Evolutionary conservation across 1,140 invertebrate species (phyloP).

Genomic region (Heliothis virescens): DNA sequence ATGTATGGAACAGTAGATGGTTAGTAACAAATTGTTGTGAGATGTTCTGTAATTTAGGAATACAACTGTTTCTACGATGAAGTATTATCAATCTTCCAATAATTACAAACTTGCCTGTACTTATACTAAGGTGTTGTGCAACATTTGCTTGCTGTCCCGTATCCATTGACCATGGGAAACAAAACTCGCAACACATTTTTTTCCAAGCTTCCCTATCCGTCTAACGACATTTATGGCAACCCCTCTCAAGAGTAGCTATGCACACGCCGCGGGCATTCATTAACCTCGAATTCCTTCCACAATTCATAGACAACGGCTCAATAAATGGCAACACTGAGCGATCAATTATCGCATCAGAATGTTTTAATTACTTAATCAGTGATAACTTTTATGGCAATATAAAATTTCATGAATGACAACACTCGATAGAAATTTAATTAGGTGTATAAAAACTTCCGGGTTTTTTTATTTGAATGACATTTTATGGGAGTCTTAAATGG

Average conservation of each 20-base stretch:
- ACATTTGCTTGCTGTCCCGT: conserved; percentile 14
- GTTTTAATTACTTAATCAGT: conserved; percentile 49
- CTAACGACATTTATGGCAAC: conserved; percentile 38
- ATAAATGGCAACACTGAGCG: conserved; percentile 39
- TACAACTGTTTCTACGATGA: too few species aligned
- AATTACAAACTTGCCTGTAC: neutral
- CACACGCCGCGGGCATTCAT: conserved; percentile 45
- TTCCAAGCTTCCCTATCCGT: conserved; percentile 38
- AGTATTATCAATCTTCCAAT: too few species aligned
- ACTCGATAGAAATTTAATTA: conserved; percentile 33
- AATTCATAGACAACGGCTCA: conserved; percentile 40
- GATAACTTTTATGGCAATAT: conserved; percentile 40
- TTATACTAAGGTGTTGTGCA: neutral
- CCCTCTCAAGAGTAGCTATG: conserved; percentile 26
- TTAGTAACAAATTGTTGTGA: too few species aligned
- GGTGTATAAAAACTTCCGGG: conserved; percentile 35
- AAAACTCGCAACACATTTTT: conserved; percentile 18
- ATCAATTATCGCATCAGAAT: conserved; percentile 41
- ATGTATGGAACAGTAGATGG: too few species aligned
- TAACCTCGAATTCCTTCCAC: conserved; percentile 43
- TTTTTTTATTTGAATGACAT: conserved; percentile 15
- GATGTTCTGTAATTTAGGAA: too few species aligned
- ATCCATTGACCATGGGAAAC: conserved; percentile 7
- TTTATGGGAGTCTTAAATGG: conserved; percentile 14
- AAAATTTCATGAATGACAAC: conserved; percentile 30